phyloP scores from a whole-genome alignment of 1,140 invertebrate genomes.

The Hylaeus anthracinus region DNA sequence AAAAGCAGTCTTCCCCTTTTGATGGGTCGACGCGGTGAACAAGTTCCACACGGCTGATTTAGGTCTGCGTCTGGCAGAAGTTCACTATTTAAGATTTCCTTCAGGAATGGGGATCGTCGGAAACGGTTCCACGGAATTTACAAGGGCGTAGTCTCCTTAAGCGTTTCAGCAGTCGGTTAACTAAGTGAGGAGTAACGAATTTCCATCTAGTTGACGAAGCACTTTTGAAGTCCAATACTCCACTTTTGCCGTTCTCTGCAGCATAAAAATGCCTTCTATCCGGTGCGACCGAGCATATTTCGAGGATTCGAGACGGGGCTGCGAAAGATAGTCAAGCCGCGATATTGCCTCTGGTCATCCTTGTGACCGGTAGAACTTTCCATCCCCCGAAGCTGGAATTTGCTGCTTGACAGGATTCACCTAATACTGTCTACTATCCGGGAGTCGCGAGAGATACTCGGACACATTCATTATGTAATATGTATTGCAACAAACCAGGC shows the following conservation, averaged over 20 bases:
- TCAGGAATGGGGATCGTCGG: not conserved
- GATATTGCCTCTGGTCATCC: conserved; percentile 44
- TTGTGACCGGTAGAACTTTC: conserved; percentile 36
- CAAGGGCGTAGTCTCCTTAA: conserved; percentile 33
- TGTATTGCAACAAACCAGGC: not conserved
- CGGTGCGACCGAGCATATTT: conserved; percentile 30
- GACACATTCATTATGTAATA: not conserved
- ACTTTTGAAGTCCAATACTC: conserved; percentile 57
- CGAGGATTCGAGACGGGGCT: conserved; percentile 34
- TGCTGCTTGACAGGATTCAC: conserved; percentile 25
- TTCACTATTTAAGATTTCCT: not conserved
- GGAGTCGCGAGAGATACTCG: not conserved
- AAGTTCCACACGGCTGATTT: not conserved
- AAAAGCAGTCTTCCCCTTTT: not conserved
- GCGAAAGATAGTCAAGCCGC: conserved; percentile 28
- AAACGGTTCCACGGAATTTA: conserved; percentile 10
- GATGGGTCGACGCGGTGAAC: not conserved
- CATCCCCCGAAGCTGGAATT: not conserved
- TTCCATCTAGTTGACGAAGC: conserved; percentile 61
- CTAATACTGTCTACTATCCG: not conserved
- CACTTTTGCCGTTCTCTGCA: conserved; percentile 52
- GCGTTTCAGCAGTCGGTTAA: conserved; percentile 47
- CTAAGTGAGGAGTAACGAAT: conserved; percentile 59
- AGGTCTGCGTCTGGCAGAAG: no score
- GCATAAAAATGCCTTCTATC: conserved; percentile 50